Percentiles rank a stretch among this genome's conserved stretches.
phyloP scores from a whole-genome alignment of 35 echinoderm and acorn worm species.

The Ophiothrix spiculata region DNA sequence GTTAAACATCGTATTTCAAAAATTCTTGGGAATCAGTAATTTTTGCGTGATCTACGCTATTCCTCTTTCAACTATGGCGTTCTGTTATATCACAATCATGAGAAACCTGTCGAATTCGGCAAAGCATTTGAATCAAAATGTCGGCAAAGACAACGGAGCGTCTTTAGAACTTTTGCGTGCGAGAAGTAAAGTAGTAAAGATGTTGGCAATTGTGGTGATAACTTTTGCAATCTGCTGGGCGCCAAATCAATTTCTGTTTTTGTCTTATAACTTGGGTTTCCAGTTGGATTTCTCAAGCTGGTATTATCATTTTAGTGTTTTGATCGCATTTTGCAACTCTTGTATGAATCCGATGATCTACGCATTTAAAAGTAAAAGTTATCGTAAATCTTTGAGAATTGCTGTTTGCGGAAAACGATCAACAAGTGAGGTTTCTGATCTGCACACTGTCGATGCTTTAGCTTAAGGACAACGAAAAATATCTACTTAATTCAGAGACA shows the following conservation, averaged over 20 bases:
- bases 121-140: slow-evolving; percentile 19
- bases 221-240: slow-evolving; percentile 95
- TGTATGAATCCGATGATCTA: slow-evolving; percentile 97
- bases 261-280: slow-evolving; percentile 76
- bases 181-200: slow-evolving; percentile 78
- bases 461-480: too few relatives aligned
- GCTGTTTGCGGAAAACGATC: slow-evolving; percentile 34
- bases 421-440: not conserved
- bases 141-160: slow-evolving; percentile 42
- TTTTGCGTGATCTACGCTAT: slow-evolving; percentile 84
- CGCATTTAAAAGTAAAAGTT: slow-evolving; percentile 80
- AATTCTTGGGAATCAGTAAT: slow-evolving; percentile 72
- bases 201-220: slow-evolving; percentile 64
- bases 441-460: not conserved
- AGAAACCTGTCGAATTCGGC: slow-evolving; percentile 59
- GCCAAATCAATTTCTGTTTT: slow-evolving; percentile 89
- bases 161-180: slow-evolving; percentile 67
- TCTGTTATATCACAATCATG: slow-evolving; percentile 80
- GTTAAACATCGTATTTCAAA: slow-evolving; percentile 55
- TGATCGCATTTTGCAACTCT: slow-evolving; percentile 84
- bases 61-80: slow-evolving; percentile 72
- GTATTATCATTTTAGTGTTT: slow-evolving; percentile 84
- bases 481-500: too few relatives aligned
- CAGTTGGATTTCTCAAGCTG: slow-evolving; percentile 66
- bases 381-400: slow-evolving; percentile 55